A percentile compares a stretch with the other conserved stretches of the same genome.
Conservation (phyloP, 1,140 invertebrate species). For the Zaprionus davidi region DNA sequence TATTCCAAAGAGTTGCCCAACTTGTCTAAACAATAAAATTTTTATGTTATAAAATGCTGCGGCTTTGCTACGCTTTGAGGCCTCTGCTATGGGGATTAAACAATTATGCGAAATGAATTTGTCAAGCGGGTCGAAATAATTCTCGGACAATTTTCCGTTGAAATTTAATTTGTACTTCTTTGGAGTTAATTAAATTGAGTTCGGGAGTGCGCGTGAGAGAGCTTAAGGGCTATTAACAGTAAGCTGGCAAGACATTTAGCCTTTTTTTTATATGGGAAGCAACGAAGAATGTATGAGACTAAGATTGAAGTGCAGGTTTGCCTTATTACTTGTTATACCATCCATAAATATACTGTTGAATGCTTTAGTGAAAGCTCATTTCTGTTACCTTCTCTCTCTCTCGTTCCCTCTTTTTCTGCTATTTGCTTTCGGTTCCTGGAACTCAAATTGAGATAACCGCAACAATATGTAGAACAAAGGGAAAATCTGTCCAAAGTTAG, state of each 20-base stretch:
- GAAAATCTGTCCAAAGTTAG: neutral
- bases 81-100: conserved; percentile 1
- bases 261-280: neutral
- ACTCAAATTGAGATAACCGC: conserved; percentile 4
- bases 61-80: neutral
- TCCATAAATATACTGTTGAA: neutral
- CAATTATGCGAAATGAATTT: conserved; percentile 11
- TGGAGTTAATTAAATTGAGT: conserved; percentile 1
- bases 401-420: neutral
- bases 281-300: neutral
- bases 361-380: neutral
- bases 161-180: neutral
- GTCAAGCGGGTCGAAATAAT: conserved; percentile 1
- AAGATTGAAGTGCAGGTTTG: neutral
- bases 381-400: neutral
- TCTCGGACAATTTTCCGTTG: neutral
- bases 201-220: neutral
- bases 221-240: neutral
- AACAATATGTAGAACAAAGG: conserved; percentile 4
- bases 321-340: neutral
- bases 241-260: neutral
- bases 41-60: conserved; percentile 19
- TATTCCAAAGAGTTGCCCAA: conserved; percentile 12
- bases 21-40: conserved; percentile 8
- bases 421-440: neutral